Conservation (phyloP, 2,797 vertebrate genomes). For the Notolepis coatsorum region DNA sequence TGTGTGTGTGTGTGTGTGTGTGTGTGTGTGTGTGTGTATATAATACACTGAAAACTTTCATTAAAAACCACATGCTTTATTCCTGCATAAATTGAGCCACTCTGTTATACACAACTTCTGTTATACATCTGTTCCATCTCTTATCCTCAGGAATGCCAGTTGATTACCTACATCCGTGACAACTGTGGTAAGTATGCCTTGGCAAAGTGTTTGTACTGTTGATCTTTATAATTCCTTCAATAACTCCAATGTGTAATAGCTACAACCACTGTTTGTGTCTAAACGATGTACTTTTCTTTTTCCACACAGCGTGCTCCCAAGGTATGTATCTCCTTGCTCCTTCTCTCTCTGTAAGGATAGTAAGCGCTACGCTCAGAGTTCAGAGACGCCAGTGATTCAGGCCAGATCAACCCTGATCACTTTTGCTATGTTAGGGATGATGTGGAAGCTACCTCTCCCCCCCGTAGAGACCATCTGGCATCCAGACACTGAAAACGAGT, state of each 20-base stretch:
- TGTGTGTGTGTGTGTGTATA: too few relatives aligned
- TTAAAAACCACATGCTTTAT: background rate
- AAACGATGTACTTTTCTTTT: slow-evolving; percentile 17
- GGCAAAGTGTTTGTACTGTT: background rate
- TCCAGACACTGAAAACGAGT: too few relatives aligned
- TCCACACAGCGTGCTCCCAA: slow-evolving; percentile 80
- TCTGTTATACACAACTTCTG: background rate
- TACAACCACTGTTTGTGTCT: background rate
- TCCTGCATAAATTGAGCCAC: background rate
- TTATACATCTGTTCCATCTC: background rate
- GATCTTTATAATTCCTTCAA: background rate
- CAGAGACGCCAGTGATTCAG: too few relatives aligned
- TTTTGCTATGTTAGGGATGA: too few relatives aligned
- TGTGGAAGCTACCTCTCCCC: too few relatives aligned
- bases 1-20: too few relatives aligned
- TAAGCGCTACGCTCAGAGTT: background rate
- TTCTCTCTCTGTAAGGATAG: background rate
- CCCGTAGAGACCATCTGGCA: too few relatives aligned
- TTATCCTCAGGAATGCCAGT: slow-evolving; percentile 84
- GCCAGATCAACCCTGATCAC: too few relatives aligned
- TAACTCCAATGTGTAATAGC: too few relatives aligned
- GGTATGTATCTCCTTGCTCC: slow-evolving; percentile 68
- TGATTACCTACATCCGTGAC: slow-evolving; percentile 82
- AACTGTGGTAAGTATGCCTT: slow-evolving; percentile 85
- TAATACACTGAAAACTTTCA: too few relatives aligned